Evolutionary conservation across 2,797 vertebrate species (phyloP), one percentile per base, ranked within the genome.

Genomic region (Notolepis coatsorum): DNA sequence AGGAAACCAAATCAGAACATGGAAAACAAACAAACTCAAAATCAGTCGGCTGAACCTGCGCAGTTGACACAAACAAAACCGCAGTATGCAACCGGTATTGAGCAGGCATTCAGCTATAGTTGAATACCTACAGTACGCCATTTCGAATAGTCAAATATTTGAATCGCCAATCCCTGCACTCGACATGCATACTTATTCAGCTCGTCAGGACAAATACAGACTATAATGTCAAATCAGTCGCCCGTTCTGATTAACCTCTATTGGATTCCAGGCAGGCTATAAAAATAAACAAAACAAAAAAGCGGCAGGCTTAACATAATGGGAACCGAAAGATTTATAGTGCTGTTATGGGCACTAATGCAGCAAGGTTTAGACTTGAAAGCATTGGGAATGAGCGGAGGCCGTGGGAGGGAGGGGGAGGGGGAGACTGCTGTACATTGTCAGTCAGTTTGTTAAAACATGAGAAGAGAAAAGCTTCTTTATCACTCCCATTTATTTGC

Each of bases 341-440:
- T 57, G 48, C 62, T 50, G 73, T 65, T 54, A 68, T 66, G 66
- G 59, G 79, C 76, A 81, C 68, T 86, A 88, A 83, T 83, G 78
- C 67, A 50, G 49, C 35, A 52, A 71, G 73, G 79, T 75, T 68
- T 74, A 59, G 53, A 52, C 49, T 65, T 73, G 67, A 81, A 79
- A 81, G 70, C 61, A 54, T 51, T 21, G 37, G 66, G 27, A 54
- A 79, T 28, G 23, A 46, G 39, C 53, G 51, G 66, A 54, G 65
- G 62, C 52, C 18, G 21, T 10, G 20, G 21, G 61, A 59, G 25
- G 20, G 20, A 15, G 13, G 6, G 45, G n/a, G 21, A 28, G 17
- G 24, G 13, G 3, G 65, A 53, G 27, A 60, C 59, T 28, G 64
- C 38, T 21, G 20, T 31, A 24, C 28, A 50, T 51, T 56, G 53